Percentiles rank a stretch among this genome's conserved stretches.
Conservation (phyloP, 2,797 vertebrate species). For the Danionella dracula region DNA sequence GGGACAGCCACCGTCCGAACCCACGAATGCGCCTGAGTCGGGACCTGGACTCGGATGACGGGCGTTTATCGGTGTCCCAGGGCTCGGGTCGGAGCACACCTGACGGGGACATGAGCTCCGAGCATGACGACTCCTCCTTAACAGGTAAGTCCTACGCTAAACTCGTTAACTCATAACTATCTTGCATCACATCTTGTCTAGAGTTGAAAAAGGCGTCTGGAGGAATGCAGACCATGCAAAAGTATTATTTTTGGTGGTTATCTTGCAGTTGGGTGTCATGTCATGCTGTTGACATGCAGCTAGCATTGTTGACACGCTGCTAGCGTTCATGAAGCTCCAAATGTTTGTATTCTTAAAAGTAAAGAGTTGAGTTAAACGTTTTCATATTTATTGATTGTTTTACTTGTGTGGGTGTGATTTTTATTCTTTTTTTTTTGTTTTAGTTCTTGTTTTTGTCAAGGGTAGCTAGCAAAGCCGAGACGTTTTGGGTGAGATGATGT, state of each 20-base stretch:
- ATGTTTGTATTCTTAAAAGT: too few species aligned
- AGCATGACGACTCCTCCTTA: slow-evolving; percentile 81
- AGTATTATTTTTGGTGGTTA: background rate
- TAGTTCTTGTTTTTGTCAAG: too few species aligned
- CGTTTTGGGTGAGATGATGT: too few species aligned
- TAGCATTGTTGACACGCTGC: too few species aligned
- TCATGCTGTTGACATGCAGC: background rate
- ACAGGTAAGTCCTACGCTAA: slow-evolving; percentile 61
- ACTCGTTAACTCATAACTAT: background rate
- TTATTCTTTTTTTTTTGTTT: too few species aligned
- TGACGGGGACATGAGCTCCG: slow-evolving; percentile 83
- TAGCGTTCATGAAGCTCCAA: too few species aligned
- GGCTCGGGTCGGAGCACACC: slow-evolving; percentile 78
- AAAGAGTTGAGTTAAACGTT: too few species aligned
- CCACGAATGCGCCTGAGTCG: slow-evolving; percentile 57
- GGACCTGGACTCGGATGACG: slow-evolving; percentile 73
- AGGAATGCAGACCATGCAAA: background rate
- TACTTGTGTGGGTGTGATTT: too few species aligned
- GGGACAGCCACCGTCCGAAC: slow-evolving; percentile 45
- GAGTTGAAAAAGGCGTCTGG: background rate
- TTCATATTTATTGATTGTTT: too few species aligned
- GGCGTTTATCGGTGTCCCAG: slow-evolving; percentile 60
- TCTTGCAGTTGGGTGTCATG: background rate
- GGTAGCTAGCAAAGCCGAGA: too few species aligned
- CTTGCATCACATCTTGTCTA: background rate